These are phyloP conservation scores for Eupeodes latifasciatus DNA, from an alignment of 2,888 invertebrate species.

Conservation along the genomic window DNA sequence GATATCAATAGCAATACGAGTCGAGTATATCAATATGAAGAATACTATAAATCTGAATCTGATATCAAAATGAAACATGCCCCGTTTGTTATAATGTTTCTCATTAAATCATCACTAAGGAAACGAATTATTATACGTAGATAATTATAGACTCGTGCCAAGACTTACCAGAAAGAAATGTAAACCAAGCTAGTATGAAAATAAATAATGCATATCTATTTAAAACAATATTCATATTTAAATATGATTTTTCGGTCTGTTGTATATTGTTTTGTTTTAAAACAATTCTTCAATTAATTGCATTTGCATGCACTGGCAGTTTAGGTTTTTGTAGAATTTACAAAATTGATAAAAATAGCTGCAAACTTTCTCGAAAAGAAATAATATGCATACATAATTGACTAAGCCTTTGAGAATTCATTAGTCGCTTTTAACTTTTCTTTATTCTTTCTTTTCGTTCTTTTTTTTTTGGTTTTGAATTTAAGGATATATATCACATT, in stretches of 20 bases:
- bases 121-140: constrained; percentile 51
- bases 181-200: constrained; percentile 74
- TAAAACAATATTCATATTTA: constrained; percentile 76
- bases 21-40: neutral
- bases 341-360: constrained; percentile 62
- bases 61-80: constrained; percentile 27
- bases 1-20: neutral
- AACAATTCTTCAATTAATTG: constrained; percentile 54
- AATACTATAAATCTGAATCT: constrained; percentile 12
- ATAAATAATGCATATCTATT: constrained; percentile 75
- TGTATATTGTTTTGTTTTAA: constrained; percentile 45
- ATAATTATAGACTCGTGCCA: constrained; percentile 21
- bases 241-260: constrained; percentile 47
- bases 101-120: constrained; percentile 54
- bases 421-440: constrained; percentile 49
- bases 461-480: constrained; percentile 27
- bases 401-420: constrained; percentile 71
- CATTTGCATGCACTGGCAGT: constrained; percentile 48
- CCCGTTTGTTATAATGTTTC: constrained; percentile 45
- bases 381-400: constrained; percentile 76
- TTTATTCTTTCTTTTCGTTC: constrained; percentile 29
- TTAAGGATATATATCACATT: constrained; percentile 64
- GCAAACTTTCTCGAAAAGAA: constrained; percentile 66
- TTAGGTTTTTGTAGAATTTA: constrained; percentile 61
- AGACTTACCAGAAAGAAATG: constrained; percentile 75